Evolutionary conservation across 2,113 vertebrate genomes (phyloP), one percentile per base, ranked within the genome.

Genomic region (Helogale parvula): DNA sequence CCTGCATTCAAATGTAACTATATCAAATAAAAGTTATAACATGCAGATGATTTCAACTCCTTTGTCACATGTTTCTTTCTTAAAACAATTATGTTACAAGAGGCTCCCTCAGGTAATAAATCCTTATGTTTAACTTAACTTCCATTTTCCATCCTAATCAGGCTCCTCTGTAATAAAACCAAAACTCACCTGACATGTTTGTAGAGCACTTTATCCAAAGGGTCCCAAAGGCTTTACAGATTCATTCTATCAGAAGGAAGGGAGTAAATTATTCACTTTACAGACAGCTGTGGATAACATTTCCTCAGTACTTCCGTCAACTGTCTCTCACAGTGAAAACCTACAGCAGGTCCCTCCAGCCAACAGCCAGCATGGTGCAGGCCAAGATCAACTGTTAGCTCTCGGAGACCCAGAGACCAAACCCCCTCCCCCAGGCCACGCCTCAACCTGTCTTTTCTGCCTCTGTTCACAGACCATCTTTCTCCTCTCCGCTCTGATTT

Each of bases 171-270:
- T 81, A 94, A 91, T 98, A 95, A 98, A 97, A 93, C 71, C 66
- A 33, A 92, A 96, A 93, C 88, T 95, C 82, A 27, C 35, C 94
- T 91, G 88, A 96, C 95, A 38, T 80, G 80, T 96, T 95, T 93
- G 90, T 72, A 77, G 88, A 96, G 66, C 80, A 89, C 96, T 97
- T 92, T 77, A 97, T 90, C 97, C 96, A 90, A 97, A 86, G 88
- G 94, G 97, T 94, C 96, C 96, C 97, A 71, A 65, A 92, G 96
- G 96, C 82, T 92, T 96, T 77, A 45, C 74, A 68, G 81, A 54
- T 86, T 66, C 92, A 41, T 77, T 92, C 96, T 45, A 29, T 77
- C 29, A 0, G 57, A 81, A 87, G 80, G 29, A 95, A 94, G 65
- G 74, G 79, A 96, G 83, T 90, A 79, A 95, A 97, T 97, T 89